Percentiles rank a stretch among this genome's conserved stretches.
Evolutionary conservation across 2,797 vertebrate genomes (phyloP).

Genomic region (Danio tinwini): DNA sequence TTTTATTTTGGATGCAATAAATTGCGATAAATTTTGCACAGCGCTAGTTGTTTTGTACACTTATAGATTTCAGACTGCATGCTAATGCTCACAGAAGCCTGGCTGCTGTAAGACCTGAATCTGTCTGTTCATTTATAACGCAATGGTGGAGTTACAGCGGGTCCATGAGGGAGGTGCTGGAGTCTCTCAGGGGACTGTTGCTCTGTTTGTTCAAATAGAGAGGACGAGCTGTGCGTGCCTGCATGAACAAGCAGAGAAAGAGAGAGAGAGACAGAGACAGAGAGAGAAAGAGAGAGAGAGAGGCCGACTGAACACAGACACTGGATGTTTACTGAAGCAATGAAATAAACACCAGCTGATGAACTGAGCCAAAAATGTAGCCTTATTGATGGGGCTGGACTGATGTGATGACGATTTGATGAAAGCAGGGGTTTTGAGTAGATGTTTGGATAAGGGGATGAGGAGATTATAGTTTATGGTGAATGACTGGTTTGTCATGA

Average conservation of each 20-base stretch:
- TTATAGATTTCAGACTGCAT: background rate
- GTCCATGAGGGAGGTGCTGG: background rate
- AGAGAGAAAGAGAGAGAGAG: background rate
- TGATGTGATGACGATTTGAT: constrained; percentile 38
- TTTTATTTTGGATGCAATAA: no score
- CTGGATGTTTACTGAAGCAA: constrained; percentile 29
- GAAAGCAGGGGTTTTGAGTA: constrained; percentile 26
- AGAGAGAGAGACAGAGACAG: background rate
- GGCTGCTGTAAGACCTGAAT: constrained; percentile 12
- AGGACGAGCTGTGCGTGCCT: constrained; percentile 1
- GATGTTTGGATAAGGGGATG: constrained; percentile 21
- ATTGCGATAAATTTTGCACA: no score
- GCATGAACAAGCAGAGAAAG: background rate
- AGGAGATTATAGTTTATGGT: constrained; percentile 7
- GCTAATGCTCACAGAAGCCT: background rate
- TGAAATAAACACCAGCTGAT: constrained; percentile 34
- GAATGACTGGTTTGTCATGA: constrained; percentile 15
- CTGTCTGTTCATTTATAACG: constrained; percentile 29
- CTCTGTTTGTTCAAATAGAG: constrained; percentile 22
- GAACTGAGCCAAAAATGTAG: constrained; percentile 9
- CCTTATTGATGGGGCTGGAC: constrained; percentile 19
- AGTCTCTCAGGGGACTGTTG: constrained; percentile 21
- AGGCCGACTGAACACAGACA: background rate
- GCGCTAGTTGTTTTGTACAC: background rate
- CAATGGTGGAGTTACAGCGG: constrained; percentile 21